A percentile compares a stretch with the other conserved stretches of the same genome.
Evolutionary conservation across 2,797 vertebrate genomes (phyloP).

Genomic region (Columba guinea): DNA sequence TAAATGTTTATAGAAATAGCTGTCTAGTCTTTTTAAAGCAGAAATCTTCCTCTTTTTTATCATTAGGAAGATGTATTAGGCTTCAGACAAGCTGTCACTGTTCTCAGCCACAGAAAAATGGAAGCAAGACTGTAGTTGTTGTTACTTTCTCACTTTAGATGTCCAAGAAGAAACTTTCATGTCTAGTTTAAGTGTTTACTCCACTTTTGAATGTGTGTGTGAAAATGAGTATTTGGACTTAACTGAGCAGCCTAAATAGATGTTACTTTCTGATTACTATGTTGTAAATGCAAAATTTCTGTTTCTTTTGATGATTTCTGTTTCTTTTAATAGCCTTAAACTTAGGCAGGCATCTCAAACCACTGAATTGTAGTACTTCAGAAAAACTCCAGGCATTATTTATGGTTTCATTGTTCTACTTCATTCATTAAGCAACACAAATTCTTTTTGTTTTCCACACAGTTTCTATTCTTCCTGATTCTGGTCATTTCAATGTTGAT

Average conservation of each 20-base stretch:
- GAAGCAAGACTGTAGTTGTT: background rate
- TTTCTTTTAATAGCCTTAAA: background rate
- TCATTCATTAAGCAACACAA: background rate
- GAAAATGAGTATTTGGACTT: background rate
- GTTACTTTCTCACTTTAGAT: background rate
- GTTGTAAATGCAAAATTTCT: background rate
- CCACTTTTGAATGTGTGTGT: accelerated
- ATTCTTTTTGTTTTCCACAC: background rate
- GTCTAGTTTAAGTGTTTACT: background rate
- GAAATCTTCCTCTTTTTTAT: background rate
- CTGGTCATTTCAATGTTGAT: constrained; percentile 95
- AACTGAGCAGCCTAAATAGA: background rate
- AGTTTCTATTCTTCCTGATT: constrained; percentile 94
- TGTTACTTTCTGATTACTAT: background rate
- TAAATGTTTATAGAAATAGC: background rate
- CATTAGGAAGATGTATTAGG: accelerated
- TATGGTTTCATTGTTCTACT: background rate
- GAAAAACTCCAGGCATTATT: background rate
- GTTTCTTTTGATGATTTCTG: background rate
- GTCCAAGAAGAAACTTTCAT: background rate
- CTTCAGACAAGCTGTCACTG: background rate
- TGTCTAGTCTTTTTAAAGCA: background rate
- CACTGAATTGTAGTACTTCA: background rate
- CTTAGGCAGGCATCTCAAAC: background rate
- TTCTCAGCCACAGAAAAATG: background rate